phyloP scores from a whole-genome alignment of 2,888 invertebrate genomes.

The Muscina levida region DNA sequence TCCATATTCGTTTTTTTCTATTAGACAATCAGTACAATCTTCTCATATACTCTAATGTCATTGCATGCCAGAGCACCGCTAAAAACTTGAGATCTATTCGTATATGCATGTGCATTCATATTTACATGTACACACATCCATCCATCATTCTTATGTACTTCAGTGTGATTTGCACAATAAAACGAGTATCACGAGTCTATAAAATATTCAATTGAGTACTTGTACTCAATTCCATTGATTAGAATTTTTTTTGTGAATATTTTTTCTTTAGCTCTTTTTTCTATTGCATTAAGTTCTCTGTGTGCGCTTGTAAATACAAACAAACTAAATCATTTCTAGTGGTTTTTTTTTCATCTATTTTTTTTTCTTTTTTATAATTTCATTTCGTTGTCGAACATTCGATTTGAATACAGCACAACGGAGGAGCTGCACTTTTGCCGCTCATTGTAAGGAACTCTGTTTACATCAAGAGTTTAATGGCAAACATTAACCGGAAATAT shows the following conservation, averaged over 20 bases:
- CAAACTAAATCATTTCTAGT: slow-evolving; percentile 36
- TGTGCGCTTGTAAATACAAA: slow-evolving; percentile 49
- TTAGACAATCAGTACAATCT: no score
- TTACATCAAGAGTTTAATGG: slow-evolving; percentile 27
- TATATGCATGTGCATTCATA: no score
- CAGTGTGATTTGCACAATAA: not conserved
- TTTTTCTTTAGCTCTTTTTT: slow-evolving; percentile 4
- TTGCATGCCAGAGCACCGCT: no score
- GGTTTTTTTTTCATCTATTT: slow-evolving; percentile 6
- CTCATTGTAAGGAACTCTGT: not conserved
- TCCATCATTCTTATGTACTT: not conserved
- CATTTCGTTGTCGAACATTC: slow-evolving; percentile 6
- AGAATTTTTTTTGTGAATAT: slow-evolving; percentile 8
- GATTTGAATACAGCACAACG: no score
- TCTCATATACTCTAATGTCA: no score
- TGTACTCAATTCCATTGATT: slow-evolving; percentile 55
- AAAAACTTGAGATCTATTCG: no score
- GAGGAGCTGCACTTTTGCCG: slow-evolving; percentile 14
- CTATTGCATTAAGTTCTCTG: no score
- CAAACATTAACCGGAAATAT: slow-evolving; percentile 11
- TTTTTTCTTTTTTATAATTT: not conserved
- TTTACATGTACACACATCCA: not conserved
- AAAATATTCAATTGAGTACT: slow-evolving; percentile 42
- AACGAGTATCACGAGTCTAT: slow-evolving; percentile 18
- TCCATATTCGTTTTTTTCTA: no score